Evolutionary conservation across 1,140 invertebrate species (phyloP), one percentile per base, ranked within the genome.

Genomic region (Scaptodrosophila lebanonensis): DNA sequence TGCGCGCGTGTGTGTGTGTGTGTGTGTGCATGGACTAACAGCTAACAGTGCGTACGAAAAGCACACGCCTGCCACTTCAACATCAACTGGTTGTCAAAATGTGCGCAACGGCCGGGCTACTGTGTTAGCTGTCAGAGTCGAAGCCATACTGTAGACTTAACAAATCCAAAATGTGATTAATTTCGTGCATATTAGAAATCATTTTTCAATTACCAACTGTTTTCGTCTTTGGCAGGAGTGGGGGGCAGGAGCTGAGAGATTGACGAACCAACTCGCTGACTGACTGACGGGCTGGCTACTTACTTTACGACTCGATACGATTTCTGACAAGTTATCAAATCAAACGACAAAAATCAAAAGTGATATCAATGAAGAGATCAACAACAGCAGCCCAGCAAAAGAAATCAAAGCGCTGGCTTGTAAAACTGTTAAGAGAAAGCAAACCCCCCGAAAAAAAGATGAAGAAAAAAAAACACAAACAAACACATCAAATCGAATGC

Each of bases 161-260:
- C 33, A 82, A 79, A 82, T 77, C 73, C 73, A 83, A 83, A 83
- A 82, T 83, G 76, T 82, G 76, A 82, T 82, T 82, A 82, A 82
- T 82, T 82, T 82, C 70, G 82, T 82, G 76, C 76, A 83, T 83
- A 82, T 82, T 82, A 83, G 76, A 82, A 76, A 82, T 82, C 77
- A 82, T 82, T 82, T 82, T 82, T 82, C 76, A 82, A 82, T 82
- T 83, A 82, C 76, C 61, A 66, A 75, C 51, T 6, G 1, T 42
- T 20, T 42, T 11, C 17, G n/a, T 15, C 35, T 56, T 38, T 22
- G 22, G 22, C 22, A 25, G 3, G 3, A 25, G 3, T 25, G 22
- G 22, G 22, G n/a, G n/a, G n/a, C n/a, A n/a, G n/a, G n/a, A n/a
- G n/a, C n/a, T n/a, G n/a, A n/a, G n/a, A 50, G 43, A 59, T 59